Evolutionary conservation across 2,113 vertebrate genomes (phyloP).

Genomic region (Rhineura floridana): DNA sequence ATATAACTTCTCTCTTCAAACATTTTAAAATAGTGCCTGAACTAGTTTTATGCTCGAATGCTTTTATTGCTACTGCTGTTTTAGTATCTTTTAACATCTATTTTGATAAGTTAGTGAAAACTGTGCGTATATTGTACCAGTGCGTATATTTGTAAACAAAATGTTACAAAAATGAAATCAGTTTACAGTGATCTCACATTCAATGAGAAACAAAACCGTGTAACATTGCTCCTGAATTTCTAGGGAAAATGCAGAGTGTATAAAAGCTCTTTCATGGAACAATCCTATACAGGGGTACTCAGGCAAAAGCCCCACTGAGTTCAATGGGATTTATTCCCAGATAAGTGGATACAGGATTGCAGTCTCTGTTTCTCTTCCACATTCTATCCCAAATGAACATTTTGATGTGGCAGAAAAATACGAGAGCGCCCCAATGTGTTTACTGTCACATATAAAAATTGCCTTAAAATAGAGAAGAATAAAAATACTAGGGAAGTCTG

Average conservation of each 20-base stretch:
- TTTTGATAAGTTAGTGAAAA: too few species aligned
- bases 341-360: not conserved
- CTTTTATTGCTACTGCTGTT: too few species aligned
- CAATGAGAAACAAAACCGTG: not conserved
- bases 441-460: not conserved
- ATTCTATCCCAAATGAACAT: not conserved
- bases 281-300: not conserved
- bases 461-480: not conserved
- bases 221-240: not conserved
- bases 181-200: not conserved
- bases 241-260: not conserved
- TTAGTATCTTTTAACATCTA: too few species aligned
- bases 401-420: not conserved
- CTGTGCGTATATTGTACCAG: too few species aligned
- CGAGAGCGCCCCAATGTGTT: not conserved
- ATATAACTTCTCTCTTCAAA: too few species aligned
- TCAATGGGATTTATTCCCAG: not conserved
- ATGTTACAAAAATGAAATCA: not conserved
- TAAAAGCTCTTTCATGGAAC: not conserved
- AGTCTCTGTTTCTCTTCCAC: not conserved
- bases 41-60: too few species aligned
- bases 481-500: too few species aligned
- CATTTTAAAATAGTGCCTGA: too few species aligned
- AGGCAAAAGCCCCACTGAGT: too few species aligned
- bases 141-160: not conserved